phyloP scores from a whole-genome alignment of 1,140 invertebrate species.

The Drosophila triauraria region DNA sequence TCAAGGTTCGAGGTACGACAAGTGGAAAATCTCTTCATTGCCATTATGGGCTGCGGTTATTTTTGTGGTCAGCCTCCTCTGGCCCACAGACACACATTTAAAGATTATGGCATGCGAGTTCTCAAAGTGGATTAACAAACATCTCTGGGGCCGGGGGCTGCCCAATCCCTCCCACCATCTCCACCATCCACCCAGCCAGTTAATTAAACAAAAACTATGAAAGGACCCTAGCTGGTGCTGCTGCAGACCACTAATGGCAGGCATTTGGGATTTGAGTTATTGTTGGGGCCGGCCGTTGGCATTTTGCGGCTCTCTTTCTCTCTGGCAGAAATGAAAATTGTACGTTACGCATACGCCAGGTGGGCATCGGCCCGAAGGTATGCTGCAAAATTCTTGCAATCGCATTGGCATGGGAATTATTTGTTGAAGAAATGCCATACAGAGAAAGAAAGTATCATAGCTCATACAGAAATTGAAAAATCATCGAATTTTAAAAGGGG shows the following conservation, averaged over 20 bases:
- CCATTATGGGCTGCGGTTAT: conserved; percentile 48
- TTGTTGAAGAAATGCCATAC: conserved; percentile 1
- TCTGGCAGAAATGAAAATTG: conserved; percentile 19
- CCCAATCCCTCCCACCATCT: background rate
- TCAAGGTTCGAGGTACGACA: conserved; percentile 17
- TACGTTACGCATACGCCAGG: conserved; percentile 26
- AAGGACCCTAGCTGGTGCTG: conserved; percentile 12
- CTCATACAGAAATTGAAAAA: background rate
- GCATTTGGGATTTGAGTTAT: conserved; percentile 48
- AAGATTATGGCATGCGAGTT: conserved; percentile 56
- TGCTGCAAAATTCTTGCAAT: conserved; percentile 6
- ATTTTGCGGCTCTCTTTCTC: conserved; percentile 38
- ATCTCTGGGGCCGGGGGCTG: conserved; percentile 14
- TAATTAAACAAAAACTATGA: conserved; percentile 69
- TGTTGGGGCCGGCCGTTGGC: conserved; percentile 18
- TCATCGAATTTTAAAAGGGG: background rate
- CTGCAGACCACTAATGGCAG: conserved; percentile 58
- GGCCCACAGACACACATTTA: conserved; percentile 32
- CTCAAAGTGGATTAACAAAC: conserved; percentile 66
- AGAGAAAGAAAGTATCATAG: background rate
- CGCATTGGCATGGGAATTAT: conserved; percentile 18
- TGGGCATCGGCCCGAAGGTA: background rate
- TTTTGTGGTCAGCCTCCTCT: conserved; percentile 35
- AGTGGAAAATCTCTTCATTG: conserved; percentile 40
- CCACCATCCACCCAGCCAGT: conserved; percentile 34